Base-by-base conservation (phyloP, 2,888 invertebrate genomes). In the Temnothorax rugatulus region DNA sequence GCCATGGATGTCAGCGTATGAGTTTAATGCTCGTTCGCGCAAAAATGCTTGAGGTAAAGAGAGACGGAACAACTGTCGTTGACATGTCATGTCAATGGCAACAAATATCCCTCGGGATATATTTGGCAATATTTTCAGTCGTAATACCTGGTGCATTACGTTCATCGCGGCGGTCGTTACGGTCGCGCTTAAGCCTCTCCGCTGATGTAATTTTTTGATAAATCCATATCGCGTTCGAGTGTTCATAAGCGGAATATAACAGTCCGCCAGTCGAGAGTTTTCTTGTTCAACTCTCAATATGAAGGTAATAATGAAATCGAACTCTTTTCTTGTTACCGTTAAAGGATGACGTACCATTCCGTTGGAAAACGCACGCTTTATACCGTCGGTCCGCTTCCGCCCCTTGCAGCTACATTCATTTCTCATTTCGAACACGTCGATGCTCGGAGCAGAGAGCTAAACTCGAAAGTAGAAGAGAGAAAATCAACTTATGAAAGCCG, bases 391-490 rank as follows among this genome's bases (percentile, higher is more conserved):
- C 81, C 57, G 66, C 61, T 63, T 66, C 88, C 75, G 77, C 68
- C 87, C 88, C 87, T 85, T 82, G 89, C 87, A 89, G 88, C 88
- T 90, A 89, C 90, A 81, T 90, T 91, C 90, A 90, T 91, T 90
- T 88, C 85, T 88, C 89, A 91, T 91, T 91, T 92, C 90, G 89
- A 90, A 91, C 91, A 90, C 91, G 90, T 91, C 90, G 90, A 87
- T 88, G 87, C 86, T 86, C 88, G 87, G 85, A 86, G 89, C 76
- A 74, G 83, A 74, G 83, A 87, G 86, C 82, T 87, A 71, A 82
- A 87, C 64, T 84, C 82, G 38, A 84, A 79, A 82, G 63, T 79
- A 69, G 84, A 77, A 74, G 75, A 82, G 61, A 85, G 86, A 88
- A 88, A 90, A 86, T 79, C 83, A 88, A 87, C 86, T 89, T 88